Conservation (phyloP, 2,113 vertebrate species). For the Sphyrna mokarran region DNA sequence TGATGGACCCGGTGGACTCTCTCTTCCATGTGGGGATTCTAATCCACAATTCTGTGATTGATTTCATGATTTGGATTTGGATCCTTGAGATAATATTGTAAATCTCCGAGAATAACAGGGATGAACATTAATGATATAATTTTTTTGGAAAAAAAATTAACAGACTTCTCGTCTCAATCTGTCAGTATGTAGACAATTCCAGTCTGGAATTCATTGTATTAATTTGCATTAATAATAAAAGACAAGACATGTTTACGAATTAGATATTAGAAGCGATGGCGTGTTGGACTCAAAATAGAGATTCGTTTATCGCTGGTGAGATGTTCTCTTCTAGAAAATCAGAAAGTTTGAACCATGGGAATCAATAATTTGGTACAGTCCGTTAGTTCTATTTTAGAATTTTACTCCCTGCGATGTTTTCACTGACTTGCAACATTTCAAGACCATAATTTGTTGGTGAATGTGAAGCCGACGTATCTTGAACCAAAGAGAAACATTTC, state of each 20-base stretch:
- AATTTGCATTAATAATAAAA: no score
- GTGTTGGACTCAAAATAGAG: not conserved
- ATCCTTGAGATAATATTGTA: not conserved
- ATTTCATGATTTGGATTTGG: not conserved
- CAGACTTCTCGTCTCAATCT: not conserved
- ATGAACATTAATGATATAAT: not conserved
- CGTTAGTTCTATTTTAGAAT: not conserved
- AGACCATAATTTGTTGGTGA: no score
- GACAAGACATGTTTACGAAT: no score
- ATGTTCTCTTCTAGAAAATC: not conserved
- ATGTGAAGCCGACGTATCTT: no score
- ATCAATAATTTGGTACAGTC: not conserved
- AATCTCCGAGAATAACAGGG: not conserved
- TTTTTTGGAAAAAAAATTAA: not conserved
- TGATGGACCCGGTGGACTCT: no score
- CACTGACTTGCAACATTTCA: no score
- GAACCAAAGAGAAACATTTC: no score
- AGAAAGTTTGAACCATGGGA: not conserved
- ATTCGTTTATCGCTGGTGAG: not conserved
- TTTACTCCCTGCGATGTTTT: not conserved
- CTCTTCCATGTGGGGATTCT: no score
- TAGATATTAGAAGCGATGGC: not conserved
- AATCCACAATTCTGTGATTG: not conserved
- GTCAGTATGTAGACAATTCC: no score
- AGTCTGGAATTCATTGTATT: no score